A percentile compares a stretch with the other conserved stretches of the same genome.
Conservation (phyloP, 2,888 invertebrate species). For the Epirrita christyi region DNA sequence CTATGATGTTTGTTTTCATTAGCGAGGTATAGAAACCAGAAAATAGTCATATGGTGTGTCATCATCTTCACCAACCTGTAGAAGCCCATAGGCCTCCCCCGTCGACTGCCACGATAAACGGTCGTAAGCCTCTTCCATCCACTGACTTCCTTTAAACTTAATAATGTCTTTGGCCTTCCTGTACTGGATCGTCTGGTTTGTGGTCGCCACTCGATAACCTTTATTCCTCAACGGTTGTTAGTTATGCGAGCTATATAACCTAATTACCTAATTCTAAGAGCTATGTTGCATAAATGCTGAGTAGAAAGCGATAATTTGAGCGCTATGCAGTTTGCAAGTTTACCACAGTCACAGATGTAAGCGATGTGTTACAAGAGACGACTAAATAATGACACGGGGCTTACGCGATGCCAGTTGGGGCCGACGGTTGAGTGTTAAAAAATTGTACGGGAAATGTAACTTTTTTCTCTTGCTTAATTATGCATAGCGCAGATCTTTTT, state of each 20-base stretch:
- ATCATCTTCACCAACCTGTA: too few species aligned
- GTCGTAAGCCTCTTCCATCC: too few species aligned
- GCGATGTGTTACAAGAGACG: conserved; percentile 54
- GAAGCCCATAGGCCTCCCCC: too few species aligned
- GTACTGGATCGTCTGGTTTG: too few species aligned
- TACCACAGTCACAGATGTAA: conserved; percentile 51
- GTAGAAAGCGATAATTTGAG: conserved; percentile 25
- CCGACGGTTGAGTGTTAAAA: conserved; percentile 45
- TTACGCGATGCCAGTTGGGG: conserved; percentile 45
- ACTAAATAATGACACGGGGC: conserved; percentile 56
- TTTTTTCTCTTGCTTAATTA: conserved; percentile 35
- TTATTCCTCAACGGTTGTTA: too few species aligned
- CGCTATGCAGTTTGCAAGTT: conserved; percentile 40
- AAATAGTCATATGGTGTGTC: conserved; percentile 10
- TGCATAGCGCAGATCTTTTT: conserved; percentile 21
- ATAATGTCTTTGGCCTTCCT: too few species aligned
- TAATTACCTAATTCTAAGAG: too few species aligned
- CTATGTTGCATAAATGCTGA: conserved; percentile 11
- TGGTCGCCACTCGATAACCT: too few species aligned
- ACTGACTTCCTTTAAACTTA: too few species aligned
- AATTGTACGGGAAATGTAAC: conserved; percentile 39
- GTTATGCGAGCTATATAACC: too few species aligned
- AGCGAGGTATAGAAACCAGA: conserved; percentile 16
- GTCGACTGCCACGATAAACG: too few species aligned
- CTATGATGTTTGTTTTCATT: conserved; percentile 13